Percentiles rank a stretch among this genome's conserved stretches.
These are phyloP conservation scores for Biston stratarius DNA, from an alignment of 2,888 invertebrate species.

Conservation along the genomic window DNA sequence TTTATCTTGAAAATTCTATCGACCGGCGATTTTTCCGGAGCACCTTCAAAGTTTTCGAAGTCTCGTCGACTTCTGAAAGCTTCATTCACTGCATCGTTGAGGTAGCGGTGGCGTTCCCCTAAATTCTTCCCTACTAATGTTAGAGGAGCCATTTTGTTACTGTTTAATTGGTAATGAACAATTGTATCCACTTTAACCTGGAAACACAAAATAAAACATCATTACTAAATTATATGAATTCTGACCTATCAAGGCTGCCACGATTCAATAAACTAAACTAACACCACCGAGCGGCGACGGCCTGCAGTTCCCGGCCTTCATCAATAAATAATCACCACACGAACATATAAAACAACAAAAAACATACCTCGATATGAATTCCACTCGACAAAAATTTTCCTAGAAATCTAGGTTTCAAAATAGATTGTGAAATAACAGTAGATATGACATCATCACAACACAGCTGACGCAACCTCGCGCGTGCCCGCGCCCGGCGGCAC, in stretches of 20 bases:
- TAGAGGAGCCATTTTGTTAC: slow-evolving; percentile 1
- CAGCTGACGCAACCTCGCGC: background rate
- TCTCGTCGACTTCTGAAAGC: background rate
- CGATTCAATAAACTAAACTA: background rate
- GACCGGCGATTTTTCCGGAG: slow-evolving; percentile 19
- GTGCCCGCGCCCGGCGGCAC: background rate
- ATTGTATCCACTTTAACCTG: background rate
- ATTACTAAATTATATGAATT: background rate
- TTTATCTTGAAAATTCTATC: slow-evolving; percentile 48
- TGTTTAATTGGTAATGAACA: background rate
- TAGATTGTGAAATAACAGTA: background rate
- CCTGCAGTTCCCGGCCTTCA: background rate
- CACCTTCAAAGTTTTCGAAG: background rate
- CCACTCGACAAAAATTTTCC: background rate
- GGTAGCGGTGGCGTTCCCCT: slow-evolving; percentile 2
- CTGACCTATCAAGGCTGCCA: background rate
- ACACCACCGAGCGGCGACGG: background rate
- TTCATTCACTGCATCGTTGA: background rate
- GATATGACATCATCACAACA: background rate
- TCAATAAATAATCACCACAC: background rate
- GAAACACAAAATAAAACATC: background rate
- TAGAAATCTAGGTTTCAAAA: background rate
- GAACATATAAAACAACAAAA: background rate
- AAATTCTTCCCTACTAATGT: background rate
- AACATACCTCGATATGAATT: background rate